Evolutionary conservation across 2,113 vertebrate genomes (phyloP).

Genomic region (Taxidea taxus): DNA sequence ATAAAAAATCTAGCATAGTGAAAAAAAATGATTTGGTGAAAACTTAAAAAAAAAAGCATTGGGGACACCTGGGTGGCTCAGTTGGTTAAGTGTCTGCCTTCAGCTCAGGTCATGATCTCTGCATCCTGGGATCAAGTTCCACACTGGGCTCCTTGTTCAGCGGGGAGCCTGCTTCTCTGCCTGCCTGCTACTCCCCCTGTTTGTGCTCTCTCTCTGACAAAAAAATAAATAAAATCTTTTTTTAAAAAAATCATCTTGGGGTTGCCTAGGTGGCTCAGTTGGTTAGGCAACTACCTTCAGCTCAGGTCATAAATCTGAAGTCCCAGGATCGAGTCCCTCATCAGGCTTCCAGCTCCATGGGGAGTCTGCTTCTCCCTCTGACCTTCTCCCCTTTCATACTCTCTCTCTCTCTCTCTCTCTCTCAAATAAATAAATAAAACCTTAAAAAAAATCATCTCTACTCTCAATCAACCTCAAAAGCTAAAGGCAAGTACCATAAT

Average conservation of each 20-base stretch:
- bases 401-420: background rate
- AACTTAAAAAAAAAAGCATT: background rate
- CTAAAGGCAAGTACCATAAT: background rate
- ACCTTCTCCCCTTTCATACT: background rate
- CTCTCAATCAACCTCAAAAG: slow-evolving; percentile 14
- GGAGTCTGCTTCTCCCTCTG: background rate
- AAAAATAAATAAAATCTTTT: background rate
- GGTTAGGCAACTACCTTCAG: background rate
- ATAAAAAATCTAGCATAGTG: background rate
- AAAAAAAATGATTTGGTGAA: background rate
- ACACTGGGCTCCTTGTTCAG: background rate
- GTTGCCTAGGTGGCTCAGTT: background rate
- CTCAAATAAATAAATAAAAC: background rate
- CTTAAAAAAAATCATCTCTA: background rate
- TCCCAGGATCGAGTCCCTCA: background rate
- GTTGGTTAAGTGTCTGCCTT: background rate
- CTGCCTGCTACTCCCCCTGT: background rate
- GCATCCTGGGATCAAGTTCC: background rate
- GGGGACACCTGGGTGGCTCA: background rate
- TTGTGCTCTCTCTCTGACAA: background rate
- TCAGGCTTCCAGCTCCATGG: background rate
- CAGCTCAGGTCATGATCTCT: background rate
- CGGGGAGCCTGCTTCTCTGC: background rate
- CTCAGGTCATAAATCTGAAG: background rate
- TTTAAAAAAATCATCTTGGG: background rate